phyloP scores from a whole-genome alignment of 2,113 vertebrate genomes.

The Esox niger region DNA sequence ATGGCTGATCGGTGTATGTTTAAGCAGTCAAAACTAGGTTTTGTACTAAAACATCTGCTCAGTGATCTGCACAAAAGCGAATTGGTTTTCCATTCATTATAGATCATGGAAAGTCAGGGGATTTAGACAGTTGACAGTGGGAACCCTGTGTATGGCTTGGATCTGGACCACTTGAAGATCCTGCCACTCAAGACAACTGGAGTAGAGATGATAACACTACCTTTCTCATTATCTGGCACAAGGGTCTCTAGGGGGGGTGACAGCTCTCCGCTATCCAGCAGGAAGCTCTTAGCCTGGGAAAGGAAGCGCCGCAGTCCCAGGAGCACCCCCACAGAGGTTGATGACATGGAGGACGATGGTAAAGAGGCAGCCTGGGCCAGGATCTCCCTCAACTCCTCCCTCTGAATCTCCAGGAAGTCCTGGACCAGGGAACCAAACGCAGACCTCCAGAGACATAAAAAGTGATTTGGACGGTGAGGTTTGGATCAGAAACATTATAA shows the following conservation, averaged over 20 bases:
- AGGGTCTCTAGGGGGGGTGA: slow-evolving; percentile 75
- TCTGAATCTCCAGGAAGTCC: slow-evolving; percentile 76
- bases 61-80: too few relatives aligned
- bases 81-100: too few relatives aligned
- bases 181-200: too few relatives aligned
- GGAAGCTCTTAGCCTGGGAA: slow-evolving; percentile 73
- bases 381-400: slow-evolving; percentile 59
- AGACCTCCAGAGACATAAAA: slow-evolving; percentile 53
- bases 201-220: slow-evolving; percentile 50
- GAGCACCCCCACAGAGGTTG: slow-evolving; percentile 69
- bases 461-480: too few relatives aligned
- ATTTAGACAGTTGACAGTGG: too few relatives aligned
- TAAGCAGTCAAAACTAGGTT: too few relatives aligned
- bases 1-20: too few relatives aligned
- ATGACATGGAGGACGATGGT: not conserved
- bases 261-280: slow-evolving; percentile 70
- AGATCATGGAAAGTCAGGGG: too few relatives aligned
- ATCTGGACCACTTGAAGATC: too few relatives aligned
- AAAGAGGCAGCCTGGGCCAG: slow-evolving; percentile 50
- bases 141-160: too few relatives aligned
- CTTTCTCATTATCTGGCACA: slow-evolving; percentile 76
- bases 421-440: slow-evolving; percentile 79
- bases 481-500: too few relatives aligned
- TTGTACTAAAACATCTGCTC: too few relatives aligned
- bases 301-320: slow-evolving; percentile 75